Conservation (phyloP, 2,113 vertebrate genomes). For the Camarhynchus parvulus region DNA sequence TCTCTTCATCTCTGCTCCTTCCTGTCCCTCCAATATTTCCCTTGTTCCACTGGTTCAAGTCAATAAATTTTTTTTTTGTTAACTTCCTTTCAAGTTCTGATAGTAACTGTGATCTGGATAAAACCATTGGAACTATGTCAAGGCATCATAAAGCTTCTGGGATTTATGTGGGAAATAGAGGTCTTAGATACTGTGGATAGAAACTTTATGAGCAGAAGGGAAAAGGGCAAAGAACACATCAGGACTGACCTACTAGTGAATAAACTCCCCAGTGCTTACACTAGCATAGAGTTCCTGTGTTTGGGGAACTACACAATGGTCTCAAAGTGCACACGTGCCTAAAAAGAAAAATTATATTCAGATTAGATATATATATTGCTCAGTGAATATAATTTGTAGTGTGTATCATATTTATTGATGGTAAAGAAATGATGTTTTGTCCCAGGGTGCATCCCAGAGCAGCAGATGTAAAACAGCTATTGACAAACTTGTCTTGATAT, state of each 20-base stretch:
- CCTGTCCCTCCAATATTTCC: not conserved
- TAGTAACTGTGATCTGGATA: not conserved
- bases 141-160: not conserved
- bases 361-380: not conserved
- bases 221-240: not conserved
- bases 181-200: not conserved
- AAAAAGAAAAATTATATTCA: not conserved
- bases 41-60: not conserved
- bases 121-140: not conserved
- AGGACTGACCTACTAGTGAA: not conserved
- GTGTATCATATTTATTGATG: not conserved
- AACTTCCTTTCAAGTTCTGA: not conserved
- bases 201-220: not conserved
- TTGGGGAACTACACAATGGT: fast-evolving
- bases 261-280: not conserved
- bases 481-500: fast-evolving
- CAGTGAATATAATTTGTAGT: not conserved
- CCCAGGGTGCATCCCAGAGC: not conserved
- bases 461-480: not conserved
- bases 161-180: not conserved
- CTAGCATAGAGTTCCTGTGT: not conserved
- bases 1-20: not conserved
- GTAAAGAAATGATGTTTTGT: not conserved
- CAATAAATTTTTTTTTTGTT: not conserved
- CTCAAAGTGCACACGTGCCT: not conserved